Base-by-base conservation (phyloP, 2,888 invertebrate genomes). In the Cynaeus angustus region DNA sequence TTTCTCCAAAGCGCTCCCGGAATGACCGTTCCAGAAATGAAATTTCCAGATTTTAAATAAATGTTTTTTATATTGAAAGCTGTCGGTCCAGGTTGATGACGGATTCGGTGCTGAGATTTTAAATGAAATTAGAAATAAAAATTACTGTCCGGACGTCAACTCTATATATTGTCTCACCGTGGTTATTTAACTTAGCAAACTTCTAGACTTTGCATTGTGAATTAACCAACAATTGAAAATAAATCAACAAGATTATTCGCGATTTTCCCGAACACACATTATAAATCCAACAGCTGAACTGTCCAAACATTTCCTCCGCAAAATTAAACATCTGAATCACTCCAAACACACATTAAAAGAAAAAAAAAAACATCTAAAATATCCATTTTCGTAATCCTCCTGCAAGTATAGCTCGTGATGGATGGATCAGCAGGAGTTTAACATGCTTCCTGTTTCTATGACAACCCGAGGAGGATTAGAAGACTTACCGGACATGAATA, bases 401-500 rank as follows among this genome's bases (percentile, higher is more conserved):
- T 21, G 21, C 21, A 21, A 21, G 21, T 21, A 21, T 4, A 38
- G 26, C 50, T 9, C 52, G 62, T 52, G 62, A 62, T 52, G 62
- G 62, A 62, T 62, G 62, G 62, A 62, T 62, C 62, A 41, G 13
- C 28, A 53, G 45, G 33, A 65, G 65, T 52, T 62, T 28, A 64
- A 52, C 52, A 41, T 45, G 45, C 37, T 55, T 55, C 55, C 56
- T 56, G 66, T 66, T 66, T 56, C 66, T 56, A 66, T 56, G 66
- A 56, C 66, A 38, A 66, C 56, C 43, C 48, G 26, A 26, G 48
- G 21, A 14, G 56, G 50, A 66, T 56, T 66, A 56, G 56, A 66
- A 66, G 48, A 66, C 30, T 48, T 56, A 30, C 45, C 65, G 55
- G 65, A 65, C 65, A 65, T 65, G 46, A 41, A 65, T 65, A 45